Evolutionary conservation across 2,888 invertebrate genomes (phyloP), one percentile per base, ranked within the genome.

Genomic region (Brachycybe producta): DNA sequence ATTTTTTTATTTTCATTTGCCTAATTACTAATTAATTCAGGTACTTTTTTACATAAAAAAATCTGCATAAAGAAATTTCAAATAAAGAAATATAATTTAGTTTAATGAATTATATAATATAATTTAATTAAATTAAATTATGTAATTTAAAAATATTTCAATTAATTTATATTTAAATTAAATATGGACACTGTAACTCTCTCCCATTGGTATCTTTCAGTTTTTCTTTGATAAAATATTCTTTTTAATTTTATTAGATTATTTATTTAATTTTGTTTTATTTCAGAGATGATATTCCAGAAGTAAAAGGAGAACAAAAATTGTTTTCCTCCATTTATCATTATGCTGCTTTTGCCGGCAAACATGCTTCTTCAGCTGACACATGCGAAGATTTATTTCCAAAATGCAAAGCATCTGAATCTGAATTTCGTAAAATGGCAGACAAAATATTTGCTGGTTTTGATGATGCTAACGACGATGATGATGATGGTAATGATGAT

Each of bases 331-430:
- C 51, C 3, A 19, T 51, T 11, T 51, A 51, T 26, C 51, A 51
- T 39, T 51, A 44, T 21, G 51, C 51, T 3, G 51, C 51, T 19
- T 46, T 38, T 30, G 27, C 45, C 5, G 51, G 51, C 30, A 35
- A 46, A 28, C 27, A 24, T 5, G 45, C 23, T 17, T 38, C 24
- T 23, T 17, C 27, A 4, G 27, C 44, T 15, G 45, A 44, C 2
- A 13, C 30, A 5, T 51, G 51, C 21, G 39, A 35, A 5, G 23
- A 35, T 23, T 39, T 45, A 23, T 51, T 51, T 46, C 51, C 51
- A 19, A 51, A 51, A 46, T 51, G 51, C 45, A 51, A 51, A 28
- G 44, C 51, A 3, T 30, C 45, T n/a, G 51, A 44, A 11, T 21
- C 19, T 15, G 51, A 51, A 43, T 51, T 45, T 27, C 35, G 39